Percentiles rank a stretch among this genome's conserved stretches.
Evolutionary conservation across 2,113 vertebrate species (phyloP).

Genomic region (Solea solea): DNA sequence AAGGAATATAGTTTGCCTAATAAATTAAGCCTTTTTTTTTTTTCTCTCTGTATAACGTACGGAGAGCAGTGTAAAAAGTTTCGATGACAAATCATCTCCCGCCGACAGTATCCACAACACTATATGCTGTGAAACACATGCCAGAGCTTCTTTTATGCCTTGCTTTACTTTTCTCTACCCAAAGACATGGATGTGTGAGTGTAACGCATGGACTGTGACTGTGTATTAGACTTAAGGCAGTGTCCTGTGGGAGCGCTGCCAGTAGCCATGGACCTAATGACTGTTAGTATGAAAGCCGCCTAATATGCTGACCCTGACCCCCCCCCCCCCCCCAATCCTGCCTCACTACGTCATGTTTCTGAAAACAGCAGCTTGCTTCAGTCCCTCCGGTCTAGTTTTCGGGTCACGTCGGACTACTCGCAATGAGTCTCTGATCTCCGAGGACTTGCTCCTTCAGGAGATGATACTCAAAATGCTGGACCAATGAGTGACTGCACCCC

Average conservation of each 20-base stretch:
- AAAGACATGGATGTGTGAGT: conserved; percentile 57
- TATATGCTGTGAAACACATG: conserved; percentile 34
- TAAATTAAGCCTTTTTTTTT: conserved; percentile 11
- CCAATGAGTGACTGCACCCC: neutral
- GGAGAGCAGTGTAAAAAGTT: conserved; percentile 26
- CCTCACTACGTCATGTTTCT: conserved; percentile 19
- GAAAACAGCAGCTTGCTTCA: neutral
- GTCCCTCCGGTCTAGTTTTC: conserved; percentile 10
- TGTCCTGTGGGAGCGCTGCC: conserved; percentile 54
- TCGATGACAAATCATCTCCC: conserved; percentile 28
- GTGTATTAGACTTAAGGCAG: conserved; percentile 53
- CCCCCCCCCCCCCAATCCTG: neutral
- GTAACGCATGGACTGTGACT: conserved; percentile 43
- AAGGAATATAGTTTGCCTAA: neutral
- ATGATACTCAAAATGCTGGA: neutral
- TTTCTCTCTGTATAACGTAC: conserved; percentile 23
- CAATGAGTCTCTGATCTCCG: conserved; percentile 1
- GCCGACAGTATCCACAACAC: conserved; percentile 10
- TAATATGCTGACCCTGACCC: conserved; percentile 14
- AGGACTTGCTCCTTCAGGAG: conserved; percentile 7
- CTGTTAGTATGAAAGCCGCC: conserved; percentile 74
- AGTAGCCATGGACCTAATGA: conserved; percentile 82
- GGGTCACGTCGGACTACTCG: conserved; percentile 15
- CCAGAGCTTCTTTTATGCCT: conserved; percentile 45
- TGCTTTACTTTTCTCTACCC: conserved; percentile 57